These are phyloP conservation scores for Xenops minutus DNA, from an alignment of 2,797 vertebrate genomes.

Conservation along the genomic window DNA sequence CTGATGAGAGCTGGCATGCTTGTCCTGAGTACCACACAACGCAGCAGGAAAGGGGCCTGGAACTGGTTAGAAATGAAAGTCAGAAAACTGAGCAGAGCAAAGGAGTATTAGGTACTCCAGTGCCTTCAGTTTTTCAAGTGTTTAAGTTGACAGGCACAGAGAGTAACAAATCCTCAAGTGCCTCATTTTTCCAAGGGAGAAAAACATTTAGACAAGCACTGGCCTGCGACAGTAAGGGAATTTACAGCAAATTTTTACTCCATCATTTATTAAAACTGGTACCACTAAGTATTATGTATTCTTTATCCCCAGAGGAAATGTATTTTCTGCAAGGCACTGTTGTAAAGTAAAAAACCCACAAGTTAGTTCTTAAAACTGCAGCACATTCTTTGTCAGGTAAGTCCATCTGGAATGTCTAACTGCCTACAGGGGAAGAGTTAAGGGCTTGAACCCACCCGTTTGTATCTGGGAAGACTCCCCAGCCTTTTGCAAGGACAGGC, in stretches of 20 bases:
- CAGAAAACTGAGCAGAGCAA: neutral
- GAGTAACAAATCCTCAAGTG: neutral
- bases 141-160: fast-evolving
- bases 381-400: neutral
- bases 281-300: neutral
- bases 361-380: neutral
- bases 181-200: neutral
- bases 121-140: neutral
- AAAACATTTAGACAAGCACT: neutral
- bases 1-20: fast-evolving
- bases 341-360: neutral
- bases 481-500: neutral
- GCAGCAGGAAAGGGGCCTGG: neutral
- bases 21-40: neutral
- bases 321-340: neutral
- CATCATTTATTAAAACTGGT: neutral
- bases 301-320: neutral
- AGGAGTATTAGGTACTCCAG: neutral
- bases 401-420: neutral
- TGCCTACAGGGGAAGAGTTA: neutral
- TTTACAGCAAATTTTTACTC: neutral
- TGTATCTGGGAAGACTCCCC: fast-evolving
- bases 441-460: neutral
- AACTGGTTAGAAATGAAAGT: neutral
- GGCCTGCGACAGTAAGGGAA: neutral